A percentile compares a stretch with the other conserved stretches of the same genome.
phyloP scores from a whole-genome alignment of 2,888 invertebrate genomes.

The Panzeria rudis region DNA sequence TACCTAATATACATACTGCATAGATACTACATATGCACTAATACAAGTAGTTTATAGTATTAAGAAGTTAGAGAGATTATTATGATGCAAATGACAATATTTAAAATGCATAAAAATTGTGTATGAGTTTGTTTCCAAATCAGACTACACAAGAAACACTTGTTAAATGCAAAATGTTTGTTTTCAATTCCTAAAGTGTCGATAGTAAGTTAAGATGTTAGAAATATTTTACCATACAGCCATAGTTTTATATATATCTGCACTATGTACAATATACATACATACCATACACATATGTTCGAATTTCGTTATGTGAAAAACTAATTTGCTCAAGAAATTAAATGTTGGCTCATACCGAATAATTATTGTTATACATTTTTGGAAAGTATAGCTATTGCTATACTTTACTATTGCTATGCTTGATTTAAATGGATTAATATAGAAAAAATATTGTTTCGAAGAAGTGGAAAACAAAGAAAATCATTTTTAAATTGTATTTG shows the following conservation, averaged over 20 bases:
- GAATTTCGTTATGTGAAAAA: not conserved
- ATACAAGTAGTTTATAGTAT: slow-evolving; percentile 19
- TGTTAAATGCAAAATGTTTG: slow-evolving; percentile 47
- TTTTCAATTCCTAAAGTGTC: slow-evolving; percentile 50
- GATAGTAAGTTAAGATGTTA: slow-evolving; percentile 55
- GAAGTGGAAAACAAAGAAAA: too few species aligned
- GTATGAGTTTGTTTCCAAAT: slow-evolving; percentile 18
- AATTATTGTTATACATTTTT: not conserved
- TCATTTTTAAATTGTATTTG: too few species aligned
- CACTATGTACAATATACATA: slow-evolving; percentile 11
- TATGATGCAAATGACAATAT: slow-evolving; percentile 69
- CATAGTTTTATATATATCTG: slow-evolving; percentile 3
- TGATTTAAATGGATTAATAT: too few species aligned
- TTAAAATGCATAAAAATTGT: slow-evolving; percentile 40
- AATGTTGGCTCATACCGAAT: not conserved
- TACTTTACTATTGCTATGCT: too few species aligned
- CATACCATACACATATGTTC: not conserved
- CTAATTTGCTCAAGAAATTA: not conserved
- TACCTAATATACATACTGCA: too few species aligned
- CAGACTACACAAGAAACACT: slow-evolving; percentile 44
- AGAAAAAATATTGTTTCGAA: too few species aligned
- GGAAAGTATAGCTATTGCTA: not conserved
- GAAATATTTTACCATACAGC: slow-evolving; percentile 44
- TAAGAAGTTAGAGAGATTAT: slow-evolving; percentile 54
- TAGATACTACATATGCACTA: too few species aligned